Evolutionary conservation across 2,888 invertebrate genomes (phyloP).

Genomic region (Sepiola atlantica): DNA sequence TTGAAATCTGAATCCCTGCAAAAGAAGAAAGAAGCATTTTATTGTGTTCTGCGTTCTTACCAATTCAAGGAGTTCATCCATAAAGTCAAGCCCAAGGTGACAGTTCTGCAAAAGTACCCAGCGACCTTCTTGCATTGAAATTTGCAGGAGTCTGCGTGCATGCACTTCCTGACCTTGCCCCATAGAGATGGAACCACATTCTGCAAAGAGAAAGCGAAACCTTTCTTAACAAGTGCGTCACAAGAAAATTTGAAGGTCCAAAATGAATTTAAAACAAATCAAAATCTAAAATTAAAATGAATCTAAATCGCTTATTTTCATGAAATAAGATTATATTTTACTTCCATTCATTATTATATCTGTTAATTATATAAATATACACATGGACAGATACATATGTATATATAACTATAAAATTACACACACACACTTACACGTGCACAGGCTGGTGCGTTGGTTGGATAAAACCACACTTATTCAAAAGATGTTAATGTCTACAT

Average conservation of each 20-base stretch:
- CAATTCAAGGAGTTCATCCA: constrained; percentile 92
- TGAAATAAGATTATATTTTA: neutral
- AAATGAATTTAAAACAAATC: neutral
- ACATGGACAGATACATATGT: no score
- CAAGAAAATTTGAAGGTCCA: neutral
- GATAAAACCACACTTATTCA: no score
- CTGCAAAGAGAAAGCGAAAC: constrained; percentile 55
- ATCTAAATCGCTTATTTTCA: neutral
- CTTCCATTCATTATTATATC: neutral
- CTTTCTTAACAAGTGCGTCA: neutral
- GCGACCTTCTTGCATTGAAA: constrained; percentile 86
- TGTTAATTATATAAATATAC: no score
- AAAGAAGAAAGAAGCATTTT: no score
- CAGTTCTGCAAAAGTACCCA: constrained; percentile 97
- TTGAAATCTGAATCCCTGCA: no score
- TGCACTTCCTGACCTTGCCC: constrained; percentile 96
- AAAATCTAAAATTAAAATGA: neutral
- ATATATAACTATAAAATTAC: no score
- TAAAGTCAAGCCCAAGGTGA: constrained; percentile 94
- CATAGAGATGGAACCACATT: constrained; percentile 90
- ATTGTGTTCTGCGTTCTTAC: constrained; percentile 77
- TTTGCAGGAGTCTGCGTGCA: constrained; percentile 86
- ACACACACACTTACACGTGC: no score
- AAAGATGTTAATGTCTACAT: no score
- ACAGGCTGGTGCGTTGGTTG: no score